Evolutionary conservation across 2,113 vertebrate species (phyloP).

Genomic region (Odocoileus virginianus): DNA sequence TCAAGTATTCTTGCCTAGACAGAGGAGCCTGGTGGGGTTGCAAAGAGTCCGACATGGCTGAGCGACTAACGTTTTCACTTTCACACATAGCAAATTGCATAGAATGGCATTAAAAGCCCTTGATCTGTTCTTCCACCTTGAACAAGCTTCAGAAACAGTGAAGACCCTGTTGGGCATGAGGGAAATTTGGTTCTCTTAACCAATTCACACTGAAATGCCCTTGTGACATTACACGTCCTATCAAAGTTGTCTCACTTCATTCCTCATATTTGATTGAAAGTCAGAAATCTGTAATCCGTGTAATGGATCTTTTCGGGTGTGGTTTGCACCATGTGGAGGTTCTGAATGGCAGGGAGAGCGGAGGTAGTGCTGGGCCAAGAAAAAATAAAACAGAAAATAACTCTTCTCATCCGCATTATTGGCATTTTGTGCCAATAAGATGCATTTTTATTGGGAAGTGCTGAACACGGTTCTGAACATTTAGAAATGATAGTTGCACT

Average conservation of each 20-base stretch:
- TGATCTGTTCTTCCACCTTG: not conserved
- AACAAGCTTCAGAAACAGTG: not conserved
- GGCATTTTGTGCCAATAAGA: not conserved
- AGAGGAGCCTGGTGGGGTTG: not conserved
- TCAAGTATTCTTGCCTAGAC: not conserved
- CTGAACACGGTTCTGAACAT: fast-evolving
- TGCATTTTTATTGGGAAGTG: fast-evolving
- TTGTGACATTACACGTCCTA: no score
- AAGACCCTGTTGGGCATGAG: not conserved
- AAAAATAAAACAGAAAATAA: not conserved
- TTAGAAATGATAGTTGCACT: fast-evolving
- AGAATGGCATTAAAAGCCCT: not conserved
- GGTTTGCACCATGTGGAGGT: fast-evolving
- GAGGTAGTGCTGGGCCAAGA: fast-evolving
- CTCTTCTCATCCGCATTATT: fast-evolving
- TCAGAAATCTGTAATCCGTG: fast-evolving
- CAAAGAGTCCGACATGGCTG: not conserved
- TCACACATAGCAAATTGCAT: not conserved
- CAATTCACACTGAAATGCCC: not conserved
- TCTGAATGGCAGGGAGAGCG: fast-evolving
- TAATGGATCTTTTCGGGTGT: fast-evolving
- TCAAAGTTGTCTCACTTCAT: no score
- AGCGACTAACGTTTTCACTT: not conserved
- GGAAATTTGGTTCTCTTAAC: not conserved
- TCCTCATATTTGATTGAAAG: no score